A percentile compares a stretch with the other conserved stretches of the same genome.
Conservation (phyloP, 1,140 invertebrate genomes). For the Drosophila funebris region DNA sequence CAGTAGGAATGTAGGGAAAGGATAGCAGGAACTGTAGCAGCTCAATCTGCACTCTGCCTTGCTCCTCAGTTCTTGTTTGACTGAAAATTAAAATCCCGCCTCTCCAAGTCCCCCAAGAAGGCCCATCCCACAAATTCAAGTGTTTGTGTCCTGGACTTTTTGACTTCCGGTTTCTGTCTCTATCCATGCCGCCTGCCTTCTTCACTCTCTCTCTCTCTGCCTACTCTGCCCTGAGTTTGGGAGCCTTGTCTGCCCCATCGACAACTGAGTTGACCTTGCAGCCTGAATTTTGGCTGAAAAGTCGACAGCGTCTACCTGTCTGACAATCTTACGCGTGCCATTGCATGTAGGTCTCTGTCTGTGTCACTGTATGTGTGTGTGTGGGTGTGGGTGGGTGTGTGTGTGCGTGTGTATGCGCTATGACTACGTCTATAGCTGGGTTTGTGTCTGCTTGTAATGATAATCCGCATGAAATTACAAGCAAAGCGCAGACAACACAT, state of each 20-base stretch:
- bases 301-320: conserved; percentile 44
- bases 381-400: conserved; percentile 14
- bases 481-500: conserved; percentile 54
- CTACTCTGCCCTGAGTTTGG: neutral
- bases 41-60: too few relatives aligned
- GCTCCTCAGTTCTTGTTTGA: neutral
- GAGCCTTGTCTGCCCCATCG: neutral
- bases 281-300: conserved; percentile 22
- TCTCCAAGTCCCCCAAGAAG: too few relatives aligned
- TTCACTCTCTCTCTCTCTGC: neutral
- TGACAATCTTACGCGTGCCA: conserved; percentile 41
- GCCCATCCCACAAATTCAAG: conserved; percentile 28
- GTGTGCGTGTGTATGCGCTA: too few relatives aligned
- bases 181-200: neutral
- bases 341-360: conserved; percentile 25
- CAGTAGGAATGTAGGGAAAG: too few relatives aligned
- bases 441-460: conserved; percentile 50
- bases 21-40: too few relatives aligned
- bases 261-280: conserved; percentile 64
- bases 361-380: conserved; percentile 21
- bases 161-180: conserved; percentile 62
- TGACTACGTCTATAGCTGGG: conserved; percentile 18
- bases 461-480: conserved; percentile 83
- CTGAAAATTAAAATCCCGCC: conserved; percentile 38
- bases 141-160: conserved; percentile 74